Base-by-base conservation (phyloP, 1,140 invertebrate genomes). In the Panulirus ornatus region DNA sequence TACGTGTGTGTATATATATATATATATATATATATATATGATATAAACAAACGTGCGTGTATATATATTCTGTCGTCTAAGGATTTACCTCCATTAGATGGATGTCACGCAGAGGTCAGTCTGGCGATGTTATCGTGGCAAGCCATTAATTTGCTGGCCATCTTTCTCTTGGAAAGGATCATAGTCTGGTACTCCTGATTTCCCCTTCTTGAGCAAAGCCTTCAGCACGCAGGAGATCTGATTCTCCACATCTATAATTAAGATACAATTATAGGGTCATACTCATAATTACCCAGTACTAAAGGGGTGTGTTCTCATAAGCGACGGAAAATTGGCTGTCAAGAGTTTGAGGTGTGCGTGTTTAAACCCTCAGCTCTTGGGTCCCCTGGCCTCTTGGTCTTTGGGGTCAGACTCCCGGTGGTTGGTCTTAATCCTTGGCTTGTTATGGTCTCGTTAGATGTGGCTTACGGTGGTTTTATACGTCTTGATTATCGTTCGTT, bases 191-290 rank as follows among this genome's bases (percentile, higher is more conserved):
- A 30, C 58, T 66, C 58, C 58, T 66, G 58, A 66, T 66, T 66
- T 66, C 58, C n/a, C 58, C n/a, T n/a, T 66, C n/a, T 36, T 9
- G 36, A 44, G 73, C 73, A 34, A 9, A 38, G 47, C 47, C 51
- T 34, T 82, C 79, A 36, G n/a, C 58, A 47, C 82, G 82, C 82
- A n/a, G 34, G 66, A 6, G 40, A 34, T 63, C 44, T 27, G n/a
- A 42, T 63, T n/a, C 40, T 27, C 42, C 83, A 38, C 19, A 14
- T 73, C 42, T 27, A n/a, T 71, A 51, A 84, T 84, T 84, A 84
- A 11, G 83, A 73, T 84, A 84, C 83, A 73, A 84, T 84, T 84
- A 83, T 84, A 84, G 83, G 66, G n/a, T 84, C n/a, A 47, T 84
- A 30, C 27, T 70, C 73, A 42, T 84, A 84, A 84, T 84, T 84